Percentiles rank a stretch among this genome's conserved stretches.
These are phyloP conservation scores for Pluvianellus socialis DNA, from an alignment of 2,113 vertebrate genomes.

Conservation along the genomic window DNA sequence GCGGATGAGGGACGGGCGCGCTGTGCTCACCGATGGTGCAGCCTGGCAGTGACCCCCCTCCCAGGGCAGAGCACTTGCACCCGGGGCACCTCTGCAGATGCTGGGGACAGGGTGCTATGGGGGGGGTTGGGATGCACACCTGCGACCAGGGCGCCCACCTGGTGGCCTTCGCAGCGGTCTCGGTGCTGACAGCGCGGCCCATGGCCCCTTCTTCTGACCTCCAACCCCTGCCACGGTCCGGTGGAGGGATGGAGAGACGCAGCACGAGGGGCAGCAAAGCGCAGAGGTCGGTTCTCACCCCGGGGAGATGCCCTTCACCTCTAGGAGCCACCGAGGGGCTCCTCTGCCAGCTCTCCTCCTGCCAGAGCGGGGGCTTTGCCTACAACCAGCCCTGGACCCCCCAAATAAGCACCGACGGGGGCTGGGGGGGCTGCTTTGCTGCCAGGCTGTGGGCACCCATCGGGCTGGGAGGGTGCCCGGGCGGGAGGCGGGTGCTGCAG, in stretches of 20 bases:
- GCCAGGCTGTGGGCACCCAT: neutral
- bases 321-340: accelerated
- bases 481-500: neutral
- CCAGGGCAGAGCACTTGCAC: neutral
- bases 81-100: neutral
- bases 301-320: neutral
- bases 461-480: neutral
- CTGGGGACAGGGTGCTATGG: accelerated
- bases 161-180: accelerated
- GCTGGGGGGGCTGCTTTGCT: neutral
- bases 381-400: neutral
- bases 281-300: neutral
- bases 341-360: neutral
- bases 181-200: neutral
- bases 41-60: neutral
- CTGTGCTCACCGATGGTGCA: accelerated
- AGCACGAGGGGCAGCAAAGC: neutral
- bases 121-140: neutral
- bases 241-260: neutral
- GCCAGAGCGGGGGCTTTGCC: neutral
- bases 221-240: accelerated
- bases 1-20: neutral
- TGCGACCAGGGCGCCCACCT: neutral
- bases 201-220: neutral
- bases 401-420: neutral